Evolutionary conservation across 2,888 invertebrate genomes (phyloP).

Genomic region (Conchocele bisecta): DNA sequence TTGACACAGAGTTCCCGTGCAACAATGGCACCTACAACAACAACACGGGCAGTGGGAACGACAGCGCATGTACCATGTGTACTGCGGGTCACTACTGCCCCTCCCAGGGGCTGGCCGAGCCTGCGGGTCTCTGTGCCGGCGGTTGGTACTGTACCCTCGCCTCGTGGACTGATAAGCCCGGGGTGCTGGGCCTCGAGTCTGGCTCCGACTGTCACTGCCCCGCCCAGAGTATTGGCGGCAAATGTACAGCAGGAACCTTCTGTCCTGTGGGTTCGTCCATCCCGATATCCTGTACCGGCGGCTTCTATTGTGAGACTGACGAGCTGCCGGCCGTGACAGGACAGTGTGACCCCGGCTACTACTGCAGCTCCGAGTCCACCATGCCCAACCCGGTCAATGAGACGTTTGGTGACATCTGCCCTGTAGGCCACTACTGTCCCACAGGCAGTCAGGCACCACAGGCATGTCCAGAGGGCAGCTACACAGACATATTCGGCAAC

Average conservation of each 20-base stretch:
- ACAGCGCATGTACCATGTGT: constrained; percentile 73
- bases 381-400: constrained; percentile 79
- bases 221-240: constrained; percentile 73
- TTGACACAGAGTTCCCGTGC: constrained; percentile 76
- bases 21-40: constrained; percentile 78
- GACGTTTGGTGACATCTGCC: constrained; percentile 79
- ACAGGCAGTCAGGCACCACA: constrained; percentile 69
- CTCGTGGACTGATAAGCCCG: constrained; percentile 74
- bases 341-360: constrained; percentile 77
- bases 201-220: constrained; percentile 71
- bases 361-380: constrained; percentile 75
- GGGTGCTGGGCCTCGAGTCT: constrained; percentile 70
- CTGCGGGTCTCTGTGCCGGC: constrained; percentile 74
- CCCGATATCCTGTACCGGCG: constrained; percentile 73
- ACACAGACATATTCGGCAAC: constrained; percentile 71
- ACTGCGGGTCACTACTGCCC: constrained; percentile 79
- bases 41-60: constrained; percentile 62
- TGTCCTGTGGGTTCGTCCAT: constrained; percentile 76
- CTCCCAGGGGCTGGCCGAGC: constrained; percentile 65
- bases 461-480: constrained; percentile 77
- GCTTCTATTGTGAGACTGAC: constrained; percentile 75
- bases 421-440: constrained; percentile 80
- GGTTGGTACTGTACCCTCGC: constrained; percentile 80
- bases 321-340: constrained; percentile 72
- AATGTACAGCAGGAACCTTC: constrained; percentile 77